Base-by-base conservation (phyloP, 2,888 invertebrate species). In the Spisula subtruncata region DNA sequence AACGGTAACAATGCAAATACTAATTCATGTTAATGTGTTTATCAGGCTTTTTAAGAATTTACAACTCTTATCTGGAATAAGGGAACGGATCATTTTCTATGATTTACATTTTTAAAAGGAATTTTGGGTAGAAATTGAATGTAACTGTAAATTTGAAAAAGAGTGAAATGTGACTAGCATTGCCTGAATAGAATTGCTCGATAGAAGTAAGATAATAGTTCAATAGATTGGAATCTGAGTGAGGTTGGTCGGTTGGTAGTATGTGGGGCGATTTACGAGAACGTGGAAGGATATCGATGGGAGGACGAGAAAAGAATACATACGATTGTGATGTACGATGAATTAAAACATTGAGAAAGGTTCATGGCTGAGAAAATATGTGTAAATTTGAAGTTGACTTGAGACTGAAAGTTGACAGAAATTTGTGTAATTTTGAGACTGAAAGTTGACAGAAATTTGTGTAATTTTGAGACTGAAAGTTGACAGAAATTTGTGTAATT, bases 51-150 rank as follows among this genome's bases (percentile, higher is more conserved):
- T 71, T 79, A 16, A 29, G 56, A 41, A 41, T 32, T 56, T 79
- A 86, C 60, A 81, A 25, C 18, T 35, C 80, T 86, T 86, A 86
- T 86, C 85, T 81, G 88, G 88, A 48, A 88, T 88, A 85, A 81
- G 84, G 51, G 41, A 32, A 18, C 10, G 54, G 54, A 82, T 29
- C 60, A 20, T 46, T 16, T 60, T 35, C 32, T 60, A 48, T 54
- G 32, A 16, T 25, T 46, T 54, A n/a, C 14, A 32, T 41, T 25
- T 32, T n/a, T 14, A 82, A 29, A 54, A 16, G 54, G 82, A n/a
- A 32, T 25, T 46, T 32, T n/a, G 60, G 60, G 60, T 25, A 81
- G 48, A 41, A 81, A 5, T 48, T 41, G 41, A 48, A 8, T 56
- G 29, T 16, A 29, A 82, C n/a, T n/a, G n/a, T n/a, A n/a, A n/a